Evolutionary conservation across 23 tunicate species (phyloP).

Genomic region (Aplidium turbinatum): DNA sequence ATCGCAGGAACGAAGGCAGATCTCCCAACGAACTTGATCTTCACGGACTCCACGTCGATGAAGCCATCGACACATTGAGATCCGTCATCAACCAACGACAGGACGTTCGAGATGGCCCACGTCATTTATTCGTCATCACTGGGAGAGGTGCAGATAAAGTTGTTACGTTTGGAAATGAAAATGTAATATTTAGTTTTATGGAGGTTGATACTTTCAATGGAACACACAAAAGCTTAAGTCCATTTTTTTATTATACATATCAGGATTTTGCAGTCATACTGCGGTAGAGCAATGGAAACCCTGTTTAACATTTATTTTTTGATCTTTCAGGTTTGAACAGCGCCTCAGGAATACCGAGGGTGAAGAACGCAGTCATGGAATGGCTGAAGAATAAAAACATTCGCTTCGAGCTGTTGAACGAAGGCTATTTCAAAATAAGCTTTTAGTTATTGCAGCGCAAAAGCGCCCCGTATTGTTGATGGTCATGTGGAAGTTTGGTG

Average conservation of each 20-base stretch:
- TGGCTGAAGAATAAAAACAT: conserved; percentile 35
- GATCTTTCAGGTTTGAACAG: conserved; percentile 45
- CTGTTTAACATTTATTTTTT: not conserved
- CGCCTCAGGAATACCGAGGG: conserved; percentile 30
- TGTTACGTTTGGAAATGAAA: no score
- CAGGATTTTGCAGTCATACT: not conserved
- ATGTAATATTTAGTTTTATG: no score
- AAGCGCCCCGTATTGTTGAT: no score
- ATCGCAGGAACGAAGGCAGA: conserved; percentile 49
- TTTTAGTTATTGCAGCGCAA: no score
- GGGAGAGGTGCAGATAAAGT: conserved; percentile 63
- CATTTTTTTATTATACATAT: no score
- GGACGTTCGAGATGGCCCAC: conserved; percentile 1
- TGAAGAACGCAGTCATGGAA: conserved; percentile 43
- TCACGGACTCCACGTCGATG: conserved; percentile 65
- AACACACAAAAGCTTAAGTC: no score
- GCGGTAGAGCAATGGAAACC: no score
- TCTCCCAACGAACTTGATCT: conserved; percentile 47
- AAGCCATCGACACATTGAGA: conserved; percentile 51
- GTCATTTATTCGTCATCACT: conserved; percentile 37
- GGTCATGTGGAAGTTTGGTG: no score
- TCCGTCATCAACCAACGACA: conserved; percentile 25
- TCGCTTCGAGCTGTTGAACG: not conserved
- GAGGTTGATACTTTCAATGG: no score
- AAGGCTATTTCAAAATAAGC: conserved; percentile 3